Percentiles rank a stretch among this genome's conserved stretches.
Conservation (phyloP, 2,888 invertebrate genomes). For the Automeris io region DNA sequence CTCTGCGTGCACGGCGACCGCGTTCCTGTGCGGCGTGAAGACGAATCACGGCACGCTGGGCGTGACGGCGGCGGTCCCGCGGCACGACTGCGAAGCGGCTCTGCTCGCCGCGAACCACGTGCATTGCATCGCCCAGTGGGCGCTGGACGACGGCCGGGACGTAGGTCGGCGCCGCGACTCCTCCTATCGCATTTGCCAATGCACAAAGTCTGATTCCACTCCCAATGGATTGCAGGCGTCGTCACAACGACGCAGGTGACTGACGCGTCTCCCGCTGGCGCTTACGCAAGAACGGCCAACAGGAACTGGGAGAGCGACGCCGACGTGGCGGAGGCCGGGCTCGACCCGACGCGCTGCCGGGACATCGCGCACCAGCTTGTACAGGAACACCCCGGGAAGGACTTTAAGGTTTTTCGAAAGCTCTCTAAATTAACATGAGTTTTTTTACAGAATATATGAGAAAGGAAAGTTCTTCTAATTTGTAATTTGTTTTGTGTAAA, state of each 20-base stretch:
- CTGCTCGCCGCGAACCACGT: constrained; percentile 70
- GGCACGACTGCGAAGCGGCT: constrained; percentile 77
- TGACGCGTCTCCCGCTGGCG: constrained; percentile 84
- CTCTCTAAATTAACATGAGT: not conserved
- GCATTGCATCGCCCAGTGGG: constrained; percentile 81
- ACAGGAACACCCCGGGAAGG: constrained; percentile 76
- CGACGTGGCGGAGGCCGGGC: constrained; percentile 50
- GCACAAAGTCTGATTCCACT: not conserved
- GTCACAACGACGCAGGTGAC: constrained; percentile 87
- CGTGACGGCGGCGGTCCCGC: constrained; percentile 77
- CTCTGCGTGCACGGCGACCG: constrained; percentile 83
- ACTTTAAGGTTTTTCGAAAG: constrained; percentile 75
- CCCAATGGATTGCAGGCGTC: constrained; percentile 52
- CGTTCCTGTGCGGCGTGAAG: constrained; percentile 81
- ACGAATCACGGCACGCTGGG: constrained; percentile 79
- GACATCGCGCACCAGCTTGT: constrained; percentile 86
- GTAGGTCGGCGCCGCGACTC: constrained; percentile 26
- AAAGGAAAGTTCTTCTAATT: not conserved
- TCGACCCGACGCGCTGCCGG: constrained; percentile 68
- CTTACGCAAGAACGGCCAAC: constrained; percentile 80
- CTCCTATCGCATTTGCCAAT: not conserved
- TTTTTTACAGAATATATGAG: not conserved
- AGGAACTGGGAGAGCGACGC: constrained; percentile 83
- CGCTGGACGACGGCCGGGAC: constrained; percentile 64
- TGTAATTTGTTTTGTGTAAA: not conserved